These are phyloP conservation scores for Morone chrysops DNA, from an alignment of 2,113 vertebrate genomes.

Conservation along the genomic window DNA sequence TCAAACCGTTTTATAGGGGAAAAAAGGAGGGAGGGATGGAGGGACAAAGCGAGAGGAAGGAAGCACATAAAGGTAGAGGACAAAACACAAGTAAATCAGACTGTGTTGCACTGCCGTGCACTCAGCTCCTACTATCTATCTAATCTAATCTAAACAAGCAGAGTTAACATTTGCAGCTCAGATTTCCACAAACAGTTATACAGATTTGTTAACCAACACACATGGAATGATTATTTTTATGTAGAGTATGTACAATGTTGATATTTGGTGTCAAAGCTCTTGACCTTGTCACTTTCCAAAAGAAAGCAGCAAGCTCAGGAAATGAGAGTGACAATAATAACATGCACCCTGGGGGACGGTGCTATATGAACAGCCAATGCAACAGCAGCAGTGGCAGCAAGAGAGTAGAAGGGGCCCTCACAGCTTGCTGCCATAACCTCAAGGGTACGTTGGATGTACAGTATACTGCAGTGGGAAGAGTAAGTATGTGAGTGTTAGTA, in stretches of 20 bases:
- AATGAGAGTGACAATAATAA: background rate
- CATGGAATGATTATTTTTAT: background rate
- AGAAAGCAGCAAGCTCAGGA: background rate
- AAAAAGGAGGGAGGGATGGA: constrained; percentile 1
- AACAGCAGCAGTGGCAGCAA: background rate
- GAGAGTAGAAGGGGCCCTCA: background rate
- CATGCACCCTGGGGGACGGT: background rate
- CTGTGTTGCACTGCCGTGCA: constrained; percentile 2
- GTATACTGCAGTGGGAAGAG: background rate
- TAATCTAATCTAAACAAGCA: background rate
- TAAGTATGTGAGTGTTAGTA: background rate
- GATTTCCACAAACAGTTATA: background rate
- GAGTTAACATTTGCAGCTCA: background rate
- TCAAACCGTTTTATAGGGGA: constrained; percentile 64
- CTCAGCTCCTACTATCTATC: background rate
- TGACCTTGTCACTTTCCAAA: background rate
- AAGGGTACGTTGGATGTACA: background rate
- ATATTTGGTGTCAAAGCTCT: background rate
- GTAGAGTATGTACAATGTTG: background rate
- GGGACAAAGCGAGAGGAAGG: background rate
- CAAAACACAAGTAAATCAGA: constrained; percentile 22
- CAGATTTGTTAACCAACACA: background rate
- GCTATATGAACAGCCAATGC: background rate
- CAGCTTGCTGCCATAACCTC: background rate
- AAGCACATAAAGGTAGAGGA: constrained; percentile 29